Base-by-base conservation (phyloP, 2,888 invertebrate species). In the Amiota minor region DNA sequence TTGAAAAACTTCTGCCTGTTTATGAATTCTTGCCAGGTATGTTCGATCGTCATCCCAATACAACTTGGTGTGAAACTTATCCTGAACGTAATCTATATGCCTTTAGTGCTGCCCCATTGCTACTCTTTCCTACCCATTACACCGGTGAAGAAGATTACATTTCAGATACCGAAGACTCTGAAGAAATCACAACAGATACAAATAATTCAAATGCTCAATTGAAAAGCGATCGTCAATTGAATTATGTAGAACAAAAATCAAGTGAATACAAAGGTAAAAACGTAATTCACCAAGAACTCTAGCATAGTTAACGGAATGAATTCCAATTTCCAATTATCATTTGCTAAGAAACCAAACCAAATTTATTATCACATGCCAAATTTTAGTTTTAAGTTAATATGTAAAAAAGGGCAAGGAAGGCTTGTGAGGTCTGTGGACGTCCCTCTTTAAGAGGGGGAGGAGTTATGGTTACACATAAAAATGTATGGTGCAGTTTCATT, bases 1-100 rank as follows among this genome's bases (percentile, higher is more conserved):
- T 99, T 1, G 90, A 92, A 49, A 95, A 95, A 79, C 90, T 99
- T 89, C 88, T 99, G 68, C 98, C 99, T 0, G 98, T 99, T 0
- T 99, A 99, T 89, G 99, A 99, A 89, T 99, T 94, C 88, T 90
- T 99, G 67, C 99, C 99, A 0, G 95, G 99, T 77, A 95, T 99
- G 93, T 98, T 97, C 87, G 92, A 97, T 86, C 92, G 93, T 76
- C 98, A 98, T 90, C 96, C 97, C 1, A 94, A 95, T 83, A 90
- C 91, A 0, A 92, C 93, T 0, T 98, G 98, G 97, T 95, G 94
- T 86, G 87, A 91, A 0, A 92, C 93, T 76, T 99, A 94, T 89
- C 91, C 93, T 0, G 90, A 91, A 0, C 92, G 98, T n/a, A 92
- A 97, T 90, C 89, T 99, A 70, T 90, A 93, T n/a, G 97, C 97